A percentile compares a stretch with the other conserved stretches of the same genome.
Evolutionary conservation across 53 echinoderm and acorn worm species (phyloP).

Genomic region (Astropecten irregularis): DNA sequence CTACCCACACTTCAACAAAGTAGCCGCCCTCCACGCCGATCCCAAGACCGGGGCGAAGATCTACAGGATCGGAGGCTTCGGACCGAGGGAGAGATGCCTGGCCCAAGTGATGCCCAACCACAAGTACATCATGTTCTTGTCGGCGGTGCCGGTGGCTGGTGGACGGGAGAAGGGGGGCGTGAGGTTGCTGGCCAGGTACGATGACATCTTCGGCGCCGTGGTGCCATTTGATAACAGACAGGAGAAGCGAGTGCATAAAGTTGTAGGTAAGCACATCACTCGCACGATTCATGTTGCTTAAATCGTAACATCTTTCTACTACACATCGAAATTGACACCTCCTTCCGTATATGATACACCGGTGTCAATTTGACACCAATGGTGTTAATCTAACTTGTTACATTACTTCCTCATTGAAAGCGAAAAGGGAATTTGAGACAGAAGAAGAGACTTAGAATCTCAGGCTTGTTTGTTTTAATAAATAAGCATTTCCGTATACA

Average conservation of each 20-base stretch:
- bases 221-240: conserved; percentile 25
- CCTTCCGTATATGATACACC: too few relatives aligned
- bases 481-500: too few relatives aligned
- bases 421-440: too few relatives aligned
- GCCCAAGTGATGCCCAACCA: neutral
- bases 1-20: conserved; percentile 35
- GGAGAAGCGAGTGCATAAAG: conserved; percentile 17
- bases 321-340: too few relatives aligned
- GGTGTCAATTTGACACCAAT: too few relatives aligned
- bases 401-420: too few relatives aligned
- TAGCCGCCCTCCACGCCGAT: neutral
- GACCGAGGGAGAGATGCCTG: conserved; percentile 27
- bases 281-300: neutral
- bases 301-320: too few relatives aligned
- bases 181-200: conserved; percentile 36
- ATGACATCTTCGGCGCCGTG: conserved; percentile 44
- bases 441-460: too few relatives aligned
- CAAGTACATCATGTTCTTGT: conserved; percentile 57
- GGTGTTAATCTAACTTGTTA: too few relatives aligned
- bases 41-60: neutral
- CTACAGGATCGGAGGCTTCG: conserved; percentile 40
- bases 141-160: conserved; percentile 4
- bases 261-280: conserved; percentile 19
- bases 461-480: too few relatives aligned
- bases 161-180: conserved; percentile 6